A percentile compares a stretch with the other conserved stretches of the same genome.
phyloP scores from a whole-genome alignment of 2,888 invertebrate genomes.

The Limenitis camilla region DNA sequence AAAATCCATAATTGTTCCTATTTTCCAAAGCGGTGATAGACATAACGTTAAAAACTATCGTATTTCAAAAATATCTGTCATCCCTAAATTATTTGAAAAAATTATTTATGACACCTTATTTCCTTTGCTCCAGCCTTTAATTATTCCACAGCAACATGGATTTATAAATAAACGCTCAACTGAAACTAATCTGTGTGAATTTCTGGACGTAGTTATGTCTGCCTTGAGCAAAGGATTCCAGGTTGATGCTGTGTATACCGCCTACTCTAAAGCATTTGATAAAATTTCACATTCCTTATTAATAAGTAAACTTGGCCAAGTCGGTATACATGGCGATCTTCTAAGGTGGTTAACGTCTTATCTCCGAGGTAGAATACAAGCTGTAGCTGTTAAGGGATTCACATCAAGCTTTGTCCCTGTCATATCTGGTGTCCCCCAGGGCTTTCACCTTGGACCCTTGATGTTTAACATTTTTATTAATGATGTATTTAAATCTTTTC shows the following conservation, averaged over 20 bases:
- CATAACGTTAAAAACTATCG: too few species aligned
- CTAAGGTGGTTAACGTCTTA: too few species aligned
- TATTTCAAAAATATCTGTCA: slow-evolving; percentile 2
- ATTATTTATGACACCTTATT: too few species aligned
- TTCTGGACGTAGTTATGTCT: too few species aligned
- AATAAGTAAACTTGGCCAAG: background rate
- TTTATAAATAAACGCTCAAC: background rate
- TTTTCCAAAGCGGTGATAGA: too few species aligned
- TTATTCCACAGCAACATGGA: too few species aligned
- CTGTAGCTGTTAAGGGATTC: slow-evolving; percentile 4
- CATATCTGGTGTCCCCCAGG: too few species aligned
- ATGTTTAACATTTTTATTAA: background rate
- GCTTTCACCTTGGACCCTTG: too few species aligned
- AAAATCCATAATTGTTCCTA: slow-evolving; percentile 1
- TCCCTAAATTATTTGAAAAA: slow-evolving; percentile 2
- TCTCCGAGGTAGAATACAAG: too few species aligned
- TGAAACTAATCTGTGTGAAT: slow-evolving; percentile 3
- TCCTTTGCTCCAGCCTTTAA: too few species aligned
- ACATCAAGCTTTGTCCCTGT: background rate
- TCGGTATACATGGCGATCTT: too few species aligned
- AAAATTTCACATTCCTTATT: slow-evolving; percentile 5
- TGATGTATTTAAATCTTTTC: background rate
- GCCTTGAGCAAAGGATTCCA: background rate
- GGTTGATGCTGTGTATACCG: too few species aligned
- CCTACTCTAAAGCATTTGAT: slow-evolving; percentile 1